Percentiles rank a stretch among this genome's conserved stretches.
Evolutionary conservation across 2,797 vertebrate species (phyloP).

Genomic region (Lithobates sylvaticus): DNA sequence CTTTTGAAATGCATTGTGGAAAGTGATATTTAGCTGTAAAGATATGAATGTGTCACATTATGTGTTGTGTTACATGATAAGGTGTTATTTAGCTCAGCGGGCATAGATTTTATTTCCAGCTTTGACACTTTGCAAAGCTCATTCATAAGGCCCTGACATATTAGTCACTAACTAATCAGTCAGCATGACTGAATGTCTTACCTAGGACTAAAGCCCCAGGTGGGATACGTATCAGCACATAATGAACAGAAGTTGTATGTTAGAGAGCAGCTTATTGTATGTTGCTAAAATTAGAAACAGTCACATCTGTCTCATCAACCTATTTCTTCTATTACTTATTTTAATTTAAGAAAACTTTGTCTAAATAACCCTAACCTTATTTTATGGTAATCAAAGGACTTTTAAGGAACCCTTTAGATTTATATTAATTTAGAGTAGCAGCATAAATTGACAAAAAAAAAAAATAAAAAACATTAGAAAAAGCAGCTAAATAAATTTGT

Average conservation of each 20-base stretch:
- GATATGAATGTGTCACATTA: neutral
- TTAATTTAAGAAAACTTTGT: neutral
- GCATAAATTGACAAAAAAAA: no score
- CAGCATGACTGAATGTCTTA: neutral
- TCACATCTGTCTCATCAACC: neutral
- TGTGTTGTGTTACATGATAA: slow-evolving; percentile 3
- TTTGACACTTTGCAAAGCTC: neutral
- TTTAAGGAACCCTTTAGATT: no score
- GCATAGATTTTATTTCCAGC: neutral
- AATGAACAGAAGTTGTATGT: neutral
- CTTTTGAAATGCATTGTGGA: neutral
- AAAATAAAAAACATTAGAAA: no score
- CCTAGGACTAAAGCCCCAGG: neutral
- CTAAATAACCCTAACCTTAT: no score
- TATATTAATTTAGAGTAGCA: no score
- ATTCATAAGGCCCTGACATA: neutral
- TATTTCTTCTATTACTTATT: neutral
- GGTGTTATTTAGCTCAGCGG: neutral
- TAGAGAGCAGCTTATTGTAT: neutral
- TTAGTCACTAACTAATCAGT: neutral
- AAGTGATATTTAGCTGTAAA: neutral
- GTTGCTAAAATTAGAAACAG: neutral
- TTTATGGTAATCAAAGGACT: no score
- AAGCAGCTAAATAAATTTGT: no score
- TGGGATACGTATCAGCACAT: neutral